Evolutionary conservation across 2,888 invertebrate genomes (phyloP).

Genomic region (Ophioninae sp.): DNA sequence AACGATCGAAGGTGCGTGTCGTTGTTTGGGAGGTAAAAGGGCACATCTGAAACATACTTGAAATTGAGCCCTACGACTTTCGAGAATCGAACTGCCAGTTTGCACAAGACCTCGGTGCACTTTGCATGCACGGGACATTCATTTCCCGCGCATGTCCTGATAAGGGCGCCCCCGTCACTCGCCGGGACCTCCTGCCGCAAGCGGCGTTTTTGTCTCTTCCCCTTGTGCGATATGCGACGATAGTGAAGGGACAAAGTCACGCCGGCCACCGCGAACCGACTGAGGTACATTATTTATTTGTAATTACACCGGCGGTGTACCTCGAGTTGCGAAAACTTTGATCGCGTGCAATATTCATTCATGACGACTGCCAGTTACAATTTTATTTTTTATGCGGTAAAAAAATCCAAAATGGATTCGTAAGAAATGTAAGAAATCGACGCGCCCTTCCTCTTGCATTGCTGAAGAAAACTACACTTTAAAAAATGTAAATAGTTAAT

Average conservation of each 20-base stretch:
- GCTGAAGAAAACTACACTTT: not conserved
- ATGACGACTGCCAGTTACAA: not conserved
- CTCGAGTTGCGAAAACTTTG: not conserved
- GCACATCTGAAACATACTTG: not conserved
- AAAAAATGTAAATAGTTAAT: too few relatives aligned
- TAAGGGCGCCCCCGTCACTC: slow-evolving; percentile 58
- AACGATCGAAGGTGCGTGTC: not conserved
- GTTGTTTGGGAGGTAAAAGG: not conserved
- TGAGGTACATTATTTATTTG: slow-evolving; percentile 55
- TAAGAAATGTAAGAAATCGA: not conserved
- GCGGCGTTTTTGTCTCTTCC: slow-evolving; percentile 21
- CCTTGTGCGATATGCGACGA: slow-evolving; percentile 51
- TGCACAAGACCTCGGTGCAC: slow-evolving; percentile 21
- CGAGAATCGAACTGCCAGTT: not conserved
- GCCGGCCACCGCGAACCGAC: slow-evolving; percentile 30
- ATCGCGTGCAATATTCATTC: not conserved
- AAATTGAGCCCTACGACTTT: slow-evolving; percentile 5
- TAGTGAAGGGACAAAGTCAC: slow-evolving; percentile 51
- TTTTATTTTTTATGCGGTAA: not conserved
- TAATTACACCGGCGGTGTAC: slow-evolving; percentile 36
- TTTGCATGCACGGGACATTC: slow-evolving; percentile 42
- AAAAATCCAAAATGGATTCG: not conserved
- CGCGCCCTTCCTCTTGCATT: not conserved
- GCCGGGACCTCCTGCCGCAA: slow-evolving; percentile 28
- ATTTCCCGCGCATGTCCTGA: slow-evolving; percentile 50